Evolutionary conservation across 2,797 vertebrate genomes (phyloP).

Genomic region (Poeciliopsis turneri): DNA sequence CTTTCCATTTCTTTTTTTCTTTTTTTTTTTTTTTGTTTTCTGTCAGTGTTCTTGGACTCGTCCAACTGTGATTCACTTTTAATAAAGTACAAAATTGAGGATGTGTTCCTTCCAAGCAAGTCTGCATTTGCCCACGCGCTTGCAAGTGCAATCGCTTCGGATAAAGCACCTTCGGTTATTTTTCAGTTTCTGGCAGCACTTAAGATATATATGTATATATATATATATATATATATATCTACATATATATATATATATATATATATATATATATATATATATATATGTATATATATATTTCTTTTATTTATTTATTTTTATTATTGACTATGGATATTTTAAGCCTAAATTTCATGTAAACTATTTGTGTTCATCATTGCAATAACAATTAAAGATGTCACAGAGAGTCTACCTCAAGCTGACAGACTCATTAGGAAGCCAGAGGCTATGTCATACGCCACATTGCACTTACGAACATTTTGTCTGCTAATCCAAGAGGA

Average conservation of each 20-base stretch:
- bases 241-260: too few relatives aligned
- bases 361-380: neutral
- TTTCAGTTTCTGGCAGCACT: conserved; percentile 9
- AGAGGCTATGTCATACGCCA: neutral
- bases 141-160: conserved; percentile 34
- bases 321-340: neutral
- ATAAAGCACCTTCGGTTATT: conserved; percentile 21
- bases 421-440: neutral
- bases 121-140: conserved; percentile 30
- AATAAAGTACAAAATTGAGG: conserved; percentile 22
- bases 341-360: neutral
- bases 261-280: too few relatives aligned
- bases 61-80: conserved; percentile 15
- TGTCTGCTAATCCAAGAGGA: conserved; percentile 17
- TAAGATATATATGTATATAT: neutral
- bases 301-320: too few relatives aligned
- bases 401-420: neutral
- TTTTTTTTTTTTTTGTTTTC: neutral
- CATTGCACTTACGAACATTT: conserved; percentile 18
- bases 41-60: conserved; percentile 26
- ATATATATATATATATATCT: too few relatives aligned
- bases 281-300: too few relatives aligned
- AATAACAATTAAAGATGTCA: neutral
- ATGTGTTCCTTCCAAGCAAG: conserved; percentile 33
- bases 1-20: conserved; percentile 9